These are phyloP conservation scores for Drosophila pseudoobscura DNA, from an alignment of 1,140 invertebrate genomes.

Conservation along the genomic window DNA sequence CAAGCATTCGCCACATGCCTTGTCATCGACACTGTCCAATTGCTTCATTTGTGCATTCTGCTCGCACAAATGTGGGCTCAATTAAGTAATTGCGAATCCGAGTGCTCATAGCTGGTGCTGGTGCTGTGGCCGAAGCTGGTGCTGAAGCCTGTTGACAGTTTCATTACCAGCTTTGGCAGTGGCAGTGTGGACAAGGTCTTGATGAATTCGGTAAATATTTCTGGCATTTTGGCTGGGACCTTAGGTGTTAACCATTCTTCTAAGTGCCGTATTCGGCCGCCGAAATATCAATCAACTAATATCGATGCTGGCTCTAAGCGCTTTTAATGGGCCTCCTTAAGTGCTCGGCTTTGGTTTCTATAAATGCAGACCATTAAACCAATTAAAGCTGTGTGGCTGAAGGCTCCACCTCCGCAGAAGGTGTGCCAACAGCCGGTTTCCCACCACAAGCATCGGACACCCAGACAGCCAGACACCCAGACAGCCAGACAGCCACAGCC, in stretches of 20 bases:
- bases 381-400: slow-evolving; percentile 66
- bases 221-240: slow-evolving; percentile 13
- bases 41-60: slow-evolving; percentile 56
- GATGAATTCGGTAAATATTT: slow-evolving; percentile 47
- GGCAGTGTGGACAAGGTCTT: slow-evolving; percentile 55
- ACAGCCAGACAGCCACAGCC: not conserved
- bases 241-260: slow-evolving; percentile 40
- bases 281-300: slow-evolving; percentile 62
- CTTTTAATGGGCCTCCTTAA: slow-evolving; percentile 52
- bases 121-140: not conserved
- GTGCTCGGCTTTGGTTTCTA: slow-evolving; percentile 48
- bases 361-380: slow-evolving; percentile 66
- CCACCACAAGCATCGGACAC: slow-evolving; percentile 17
- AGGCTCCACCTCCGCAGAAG: slow-evolving; percentile 73
- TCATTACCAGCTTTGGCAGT: slow-evolving; percentile 49
- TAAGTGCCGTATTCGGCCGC: slow-evolving; percentile 22
- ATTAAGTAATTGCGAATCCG: slow-evolving; percentile 43
- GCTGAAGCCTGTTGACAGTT: slow-evolving; percentile 56
- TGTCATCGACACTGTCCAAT: slow-evolving; percentile 46
- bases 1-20: slow-evolving; percentile 47
- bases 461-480: not conserved
- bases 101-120: slow-evolving; percentile 1
- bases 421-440: slow-evolving; percentile 65
- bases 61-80: slow-evolving; percentile 45
- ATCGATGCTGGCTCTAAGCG: slow-evolving; percentile 41